A percentile compares a stretch with the other conserved stretches of the same genome.
Conservation (phyloP, 2,797 vertebrate species). For the Melanotaenia boesemani region DNA sequence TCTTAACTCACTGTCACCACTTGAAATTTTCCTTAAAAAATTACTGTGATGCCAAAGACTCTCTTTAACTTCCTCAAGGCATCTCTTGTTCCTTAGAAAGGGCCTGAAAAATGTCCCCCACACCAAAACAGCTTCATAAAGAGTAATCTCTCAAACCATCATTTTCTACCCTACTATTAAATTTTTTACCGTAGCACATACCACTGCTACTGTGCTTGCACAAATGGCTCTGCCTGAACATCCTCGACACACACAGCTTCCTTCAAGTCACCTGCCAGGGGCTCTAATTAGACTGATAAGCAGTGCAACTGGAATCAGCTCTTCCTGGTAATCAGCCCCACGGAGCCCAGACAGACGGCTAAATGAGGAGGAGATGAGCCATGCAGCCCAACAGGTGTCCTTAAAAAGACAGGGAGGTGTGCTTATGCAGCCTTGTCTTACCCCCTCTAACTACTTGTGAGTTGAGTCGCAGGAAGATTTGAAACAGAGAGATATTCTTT, state of each 20-base stretch:
- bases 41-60: conserved; percentile 44
- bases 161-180: conserved; percentile 32
- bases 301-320: conserved; percentile 78
- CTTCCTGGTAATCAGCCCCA: conserved; percentile 82
- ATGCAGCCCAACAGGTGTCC: conserved; percentile 82
- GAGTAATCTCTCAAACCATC: conserved; percentile 36
- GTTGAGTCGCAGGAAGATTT: conserved; percentile 51
- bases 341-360: conserved; percentile 81
- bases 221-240: conserved; percentile 65
- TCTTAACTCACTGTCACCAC: conserved; percentile 47
- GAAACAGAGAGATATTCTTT: conserved; percentile 41
- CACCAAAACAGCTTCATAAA: conserved; percentile 23
- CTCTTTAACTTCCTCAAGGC: conserved; percentile 50
- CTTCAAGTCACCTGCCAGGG: conserved; percentile 81
- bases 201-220: conserved; percentile 40
- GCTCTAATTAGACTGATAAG: conserved; percentile 85
- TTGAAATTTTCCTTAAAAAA: conserved; percentile 38
- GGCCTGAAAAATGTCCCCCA: conserved; percentile 35
- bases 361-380: conserved; percentile 84
- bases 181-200: conserved; percentile 13
- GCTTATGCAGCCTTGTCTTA: conserved; percentile 46
- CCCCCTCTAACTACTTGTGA: conserved; percentile 47
- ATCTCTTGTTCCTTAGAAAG: conserved; percentile 26
- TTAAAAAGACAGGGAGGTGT: conserved; percentile 75
- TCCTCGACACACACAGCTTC: conserved; percentile 67